Conservation (phyloP, 2,113 vertebrate species). For the Rutilus rutilus region DNA sequence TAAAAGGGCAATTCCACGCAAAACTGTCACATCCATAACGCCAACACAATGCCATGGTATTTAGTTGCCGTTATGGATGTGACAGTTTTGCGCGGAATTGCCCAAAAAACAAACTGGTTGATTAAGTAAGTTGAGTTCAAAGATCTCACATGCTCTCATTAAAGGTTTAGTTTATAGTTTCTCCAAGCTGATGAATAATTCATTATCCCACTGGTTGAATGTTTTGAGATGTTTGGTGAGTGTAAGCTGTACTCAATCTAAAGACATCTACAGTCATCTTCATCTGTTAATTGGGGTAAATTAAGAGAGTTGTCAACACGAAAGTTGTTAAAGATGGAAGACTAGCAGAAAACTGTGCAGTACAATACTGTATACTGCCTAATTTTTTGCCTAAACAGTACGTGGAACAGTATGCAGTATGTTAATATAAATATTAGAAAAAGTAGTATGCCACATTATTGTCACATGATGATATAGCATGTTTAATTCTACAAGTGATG, state of each 20-base stretch:
- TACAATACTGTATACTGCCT: no score
- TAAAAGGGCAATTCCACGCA: no score
- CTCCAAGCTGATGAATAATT: conserved; percentile 15
- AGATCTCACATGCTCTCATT: conserved; percentile 17
- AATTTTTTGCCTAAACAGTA: neutral
- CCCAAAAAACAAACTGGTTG: conserved; percentile 12
- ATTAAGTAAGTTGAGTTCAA: conserved; percentile 7
- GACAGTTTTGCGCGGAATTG: no score
- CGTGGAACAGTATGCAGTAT: neutral
- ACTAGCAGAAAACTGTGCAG: neutral
- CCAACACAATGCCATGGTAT: no score
- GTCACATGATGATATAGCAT: neutral
- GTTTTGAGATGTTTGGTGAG: neutral
- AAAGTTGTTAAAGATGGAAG: neutral
- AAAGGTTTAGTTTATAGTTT: conserved; percentile 27
- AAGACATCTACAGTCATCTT: conserved; percentile 9
- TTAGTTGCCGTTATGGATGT: no score
- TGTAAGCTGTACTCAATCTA: neutral
- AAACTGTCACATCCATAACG: no score
- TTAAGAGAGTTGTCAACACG: neutral
- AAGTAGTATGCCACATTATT: neutral
- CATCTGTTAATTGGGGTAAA: conserved; percentile 21
- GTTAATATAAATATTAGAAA: neutral
- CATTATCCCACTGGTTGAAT: conserved; percentile 8
- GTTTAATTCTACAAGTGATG: neutral